Percentiles rank a stretch among this genome's conserved stretches.
Evolutionary conservation across 2,797 vertebrate species (phyloP).

Genomic region (Gorsachius magnificus): DNA sequence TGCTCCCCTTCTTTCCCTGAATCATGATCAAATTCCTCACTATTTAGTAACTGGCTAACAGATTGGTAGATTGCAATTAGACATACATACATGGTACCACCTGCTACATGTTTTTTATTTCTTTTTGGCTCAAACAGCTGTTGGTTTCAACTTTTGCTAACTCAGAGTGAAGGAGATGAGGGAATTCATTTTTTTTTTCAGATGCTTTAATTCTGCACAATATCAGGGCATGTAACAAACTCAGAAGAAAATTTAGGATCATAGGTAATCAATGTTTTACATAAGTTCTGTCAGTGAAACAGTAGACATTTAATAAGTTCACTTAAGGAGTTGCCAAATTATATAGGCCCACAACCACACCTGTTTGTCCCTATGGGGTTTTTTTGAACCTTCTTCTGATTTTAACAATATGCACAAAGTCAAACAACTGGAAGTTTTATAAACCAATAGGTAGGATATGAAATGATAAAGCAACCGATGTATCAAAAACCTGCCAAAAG

Average conservation of each 20-base stretch:
- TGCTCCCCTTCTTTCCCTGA: neutral
- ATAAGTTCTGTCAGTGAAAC: neutral
- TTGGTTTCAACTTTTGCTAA: neutral
- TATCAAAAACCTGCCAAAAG: neutral
- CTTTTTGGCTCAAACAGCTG: constrained; percentile 29
- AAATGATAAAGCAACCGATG: neutral
- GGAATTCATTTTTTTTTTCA: neutral
- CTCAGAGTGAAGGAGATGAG: neutral
- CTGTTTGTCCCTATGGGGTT: neutral
- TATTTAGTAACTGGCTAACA: neutral
- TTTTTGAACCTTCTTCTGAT: neutral
- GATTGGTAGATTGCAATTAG: neutral
- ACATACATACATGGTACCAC: constrained; percentile 14
- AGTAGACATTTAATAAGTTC: neutral
- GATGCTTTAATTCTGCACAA: neutral
- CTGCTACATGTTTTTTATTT: constrained; percentile 2
- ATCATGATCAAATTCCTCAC: neutral
- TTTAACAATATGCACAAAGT: neutral
- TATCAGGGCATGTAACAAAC: neutral
- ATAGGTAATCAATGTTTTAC: neutral
- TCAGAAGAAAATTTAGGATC: neutral
- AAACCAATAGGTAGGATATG: neutral
- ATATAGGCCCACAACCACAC: neutral
- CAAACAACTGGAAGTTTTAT: neutral
- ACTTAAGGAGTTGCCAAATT: neutral